phyloP scores from a whole-genome alignment of 2,113 vertebrate genomes.

The Varanus salvator region DNA sequence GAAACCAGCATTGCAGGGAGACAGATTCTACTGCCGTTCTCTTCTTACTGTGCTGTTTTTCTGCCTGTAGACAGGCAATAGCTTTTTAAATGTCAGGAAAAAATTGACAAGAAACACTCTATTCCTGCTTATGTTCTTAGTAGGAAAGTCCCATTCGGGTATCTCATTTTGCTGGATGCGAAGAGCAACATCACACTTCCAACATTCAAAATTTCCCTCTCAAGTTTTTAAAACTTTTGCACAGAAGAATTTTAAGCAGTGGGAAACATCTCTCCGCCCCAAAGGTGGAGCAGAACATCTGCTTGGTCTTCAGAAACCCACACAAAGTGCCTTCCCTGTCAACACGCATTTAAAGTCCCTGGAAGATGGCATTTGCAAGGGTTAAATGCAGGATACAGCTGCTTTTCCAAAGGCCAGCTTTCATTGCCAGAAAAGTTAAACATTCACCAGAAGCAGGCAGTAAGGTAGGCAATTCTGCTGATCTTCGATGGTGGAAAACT shows the following conservation, averaged over 20 bases:
- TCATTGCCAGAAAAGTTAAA: slow-evolving; percentile 41
- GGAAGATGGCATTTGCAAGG: slow-evolving; percentile 44
- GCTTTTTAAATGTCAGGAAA: neutral
- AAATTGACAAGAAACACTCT: neutral
- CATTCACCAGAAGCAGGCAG: slow-evolving; percentile 4
- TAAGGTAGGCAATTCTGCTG: neutral
- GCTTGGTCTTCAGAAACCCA: neutral
- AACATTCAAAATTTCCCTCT: neutral
- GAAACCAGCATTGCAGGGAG: neutral
- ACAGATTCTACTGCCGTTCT: neutral
- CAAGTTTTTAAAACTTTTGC: neutral
- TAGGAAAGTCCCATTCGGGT: neutral
- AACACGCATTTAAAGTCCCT: slow-evolving; percentile 44
- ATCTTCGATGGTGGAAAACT: neutral
- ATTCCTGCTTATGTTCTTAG: neutral
- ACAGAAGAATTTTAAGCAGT: neutral
- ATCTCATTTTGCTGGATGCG: too few relatives aligned
- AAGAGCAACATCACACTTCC: neutral
- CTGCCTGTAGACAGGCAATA: neutral
- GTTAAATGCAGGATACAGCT: slow-evolving; percentile 5
- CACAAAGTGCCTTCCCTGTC: neutral
- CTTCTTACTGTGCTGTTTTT: neutral
- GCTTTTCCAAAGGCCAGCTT: slow-evolving; percentile 21
- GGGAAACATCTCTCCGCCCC: neutral
- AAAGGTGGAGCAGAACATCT: too few relatives aligned